Base-by-base conservation (phyloP, 1,140 invertebrate species). In the Musca vetustissima region DNA sequence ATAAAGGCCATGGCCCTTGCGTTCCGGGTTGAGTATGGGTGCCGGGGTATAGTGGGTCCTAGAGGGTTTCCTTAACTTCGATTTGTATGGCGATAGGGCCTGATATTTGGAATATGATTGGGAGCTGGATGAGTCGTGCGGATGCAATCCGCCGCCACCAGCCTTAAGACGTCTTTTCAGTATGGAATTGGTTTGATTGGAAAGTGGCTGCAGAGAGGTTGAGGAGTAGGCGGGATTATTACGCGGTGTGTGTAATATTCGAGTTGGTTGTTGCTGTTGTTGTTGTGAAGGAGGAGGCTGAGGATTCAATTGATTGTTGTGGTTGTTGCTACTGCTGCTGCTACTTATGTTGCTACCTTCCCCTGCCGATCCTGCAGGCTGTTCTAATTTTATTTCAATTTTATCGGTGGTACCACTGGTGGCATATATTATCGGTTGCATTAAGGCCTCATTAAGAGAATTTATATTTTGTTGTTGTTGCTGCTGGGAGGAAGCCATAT, bases 1-100 rank as follows among this genome's bases (percentile, higher is more conserved):
- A 76, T 96, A 96, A 0, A 98, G 83, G 1, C 96, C 96, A 1
- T 91, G 88, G 6, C 94, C 94, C 74, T 89, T 89, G 72, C 96
- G 87, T 55, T 93, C 91, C 0, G 96, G 96, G 78, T 93, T 93
- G 14, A 98, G 83, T 74, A 98, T 95, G 0, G 96, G 96, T 32
- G 94, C 92, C 2, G 96, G 95, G 0, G 95, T 98, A 77, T 95
- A 97, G 57, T 89, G 89, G 9, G 88, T 85, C 48, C 87, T 84
- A 17, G 85, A 88, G 6, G 86, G 85, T 48, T 85, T 85, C 52
- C 86, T 83, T 64, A 88, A 71, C 69, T 86, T 83, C 15, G 87
- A 90, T 14, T 89, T 88, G 32, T 78, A 78, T 21, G 78, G 78
- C 17, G 78, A 80, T 4, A 79, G 73, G 1, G 76, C 80, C 32